Base-by-base conservation (phyloP, 1,140 invertebrate genomes). In the Caenorhabditis elegans region DNA sequence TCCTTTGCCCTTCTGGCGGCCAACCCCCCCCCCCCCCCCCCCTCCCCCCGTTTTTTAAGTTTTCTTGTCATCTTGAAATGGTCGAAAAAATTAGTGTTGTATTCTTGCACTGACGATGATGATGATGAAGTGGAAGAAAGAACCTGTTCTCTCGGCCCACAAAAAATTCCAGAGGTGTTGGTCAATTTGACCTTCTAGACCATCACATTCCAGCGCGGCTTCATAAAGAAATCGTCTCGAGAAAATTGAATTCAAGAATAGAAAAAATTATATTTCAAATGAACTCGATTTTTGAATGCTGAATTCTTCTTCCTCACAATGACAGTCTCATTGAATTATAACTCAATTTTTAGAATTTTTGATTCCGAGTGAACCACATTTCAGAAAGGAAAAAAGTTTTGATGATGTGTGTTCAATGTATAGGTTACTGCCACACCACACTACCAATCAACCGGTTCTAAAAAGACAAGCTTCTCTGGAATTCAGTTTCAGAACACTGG, bases 161-260 rank as follows among this genome's bases (percentile, higher is more conserved):
- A 70, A 31, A 39, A 70, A 70, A 70, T 70, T 70, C 60, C 60
- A 70, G 60, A 70, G n/a, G 60, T 39, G 34, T 39, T 70, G 60
- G 60, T 70, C 60, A 70, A 70, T 36, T 70, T 70, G 34, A 70
- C 60, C 60, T 70, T 70, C 60, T 70, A 3, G n/a, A 49, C 75
- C 75, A 46, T 6, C 75, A 34, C 76, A 77, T 77, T 77, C 48
- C 48, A 48, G 43, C 46, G 48, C 22, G 76, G 76, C 76, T 77
- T 77, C 76, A 77, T 17, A 43, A 77, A 48, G 26, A 65, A 55
- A 26, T 10, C 26, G 3, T 34, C 31, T 15, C 6, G 8, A 65
- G 17, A 65, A 36, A 43, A 70, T 17, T 10, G 34, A 70, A 70
- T 39, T 31, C 26, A 39, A n/a, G n/a, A n/a, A n/a, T n/a, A n/a